phyloP scores from a whole-genome alignment of 1,140 invertebrate genomes.

The Eriocheir sinensis region DNA sequence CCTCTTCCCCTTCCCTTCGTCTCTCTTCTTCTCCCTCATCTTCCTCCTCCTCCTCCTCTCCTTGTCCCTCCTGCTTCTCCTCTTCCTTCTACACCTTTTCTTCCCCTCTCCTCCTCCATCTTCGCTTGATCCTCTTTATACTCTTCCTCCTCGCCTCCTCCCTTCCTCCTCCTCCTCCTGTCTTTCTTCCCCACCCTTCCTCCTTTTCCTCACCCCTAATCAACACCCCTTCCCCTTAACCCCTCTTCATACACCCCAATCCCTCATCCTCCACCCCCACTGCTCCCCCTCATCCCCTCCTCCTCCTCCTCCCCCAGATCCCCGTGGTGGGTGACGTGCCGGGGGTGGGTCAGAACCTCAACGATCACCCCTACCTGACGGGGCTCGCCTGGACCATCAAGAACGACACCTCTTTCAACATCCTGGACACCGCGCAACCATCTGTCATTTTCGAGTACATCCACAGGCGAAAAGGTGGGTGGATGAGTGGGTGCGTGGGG shows the following conservation, averaged over 20 bases:
- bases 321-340: background rate
- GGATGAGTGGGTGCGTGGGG: background rate
- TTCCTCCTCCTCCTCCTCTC: background rate
- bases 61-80: background rate
- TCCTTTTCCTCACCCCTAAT: too few relatives aligned
- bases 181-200: background rate
- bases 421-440: background rate
- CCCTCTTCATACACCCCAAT: too few relatives aligned
- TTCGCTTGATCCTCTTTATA: too few relatives aligned
- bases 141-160: background rate
- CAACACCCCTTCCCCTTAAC: too few relatives aligned
- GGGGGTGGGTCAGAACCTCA: constrained; percentile 19
- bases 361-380: background rate
- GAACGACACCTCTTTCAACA: background rate
- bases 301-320: background rate
- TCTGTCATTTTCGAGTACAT: background rate
- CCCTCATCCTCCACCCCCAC: too few relatives aligned
- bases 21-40: too few relatives aligned
- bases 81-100: background rate
- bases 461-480: background rate
- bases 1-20: background rate
- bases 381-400: constrained; percentile 12
- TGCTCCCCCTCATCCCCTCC: background rate
- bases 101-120: background rate
- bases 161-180: background rate